Evolutionary conservation across 2,797 vertebrate species (phyloP), one percentile per base, ranked within the genome.

Genomic region (Phoebastria nigripes): DNA sequence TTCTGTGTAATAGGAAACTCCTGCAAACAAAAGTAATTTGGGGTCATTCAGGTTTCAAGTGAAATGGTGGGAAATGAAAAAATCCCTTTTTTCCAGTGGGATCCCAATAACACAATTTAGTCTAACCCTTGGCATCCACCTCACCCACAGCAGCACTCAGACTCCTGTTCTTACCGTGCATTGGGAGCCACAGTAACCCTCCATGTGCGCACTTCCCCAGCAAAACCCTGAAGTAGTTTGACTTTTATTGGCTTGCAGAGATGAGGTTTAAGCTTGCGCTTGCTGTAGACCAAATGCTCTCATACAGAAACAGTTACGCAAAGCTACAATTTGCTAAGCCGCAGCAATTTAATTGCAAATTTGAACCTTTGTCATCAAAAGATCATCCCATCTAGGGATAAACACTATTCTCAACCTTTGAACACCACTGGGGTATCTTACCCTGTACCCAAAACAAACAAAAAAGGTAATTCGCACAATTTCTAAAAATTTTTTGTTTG

Each of bases 21-120:
- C 28, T 2, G 6, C 25, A 79, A 66, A 59, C 12, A 86, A 31
- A 69, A 13, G 6, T n/a, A 28, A 49, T 58, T 46, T 25, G 18
- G 33, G 8, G 9, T 7, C 59, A 46, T 84, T 67, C 52, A 11
- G 19, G 5, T n/a, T 61, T n/a, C 31, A 18, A 63, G 33, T 12
- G 55, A 77, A 92, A 87, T 3, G 7, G 12, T 37, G 33, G 13
- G 31, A 70, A 94, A 46, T 21, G 2, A 10, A 10, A 9, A 33
- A 0, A 0, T 0, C 1, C 5, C 11, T 1, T 26, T 47, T 73
- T 55, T 6, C n/a, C 47, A 62, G 11, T 1, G 2, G 29, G 25
- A 81, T 28, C 8, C 8, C 1, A 0, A 3, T 8, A 59, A 41
- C 31, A 69, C 2, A 3, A 61, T 22, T 71, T 49, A 35, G 22